Evolutionary conservation across 23 tunicate genomes (phyloP), one percentile per base, ranked within the genome.

Genomic region (Diplosoma virens): DNA sequence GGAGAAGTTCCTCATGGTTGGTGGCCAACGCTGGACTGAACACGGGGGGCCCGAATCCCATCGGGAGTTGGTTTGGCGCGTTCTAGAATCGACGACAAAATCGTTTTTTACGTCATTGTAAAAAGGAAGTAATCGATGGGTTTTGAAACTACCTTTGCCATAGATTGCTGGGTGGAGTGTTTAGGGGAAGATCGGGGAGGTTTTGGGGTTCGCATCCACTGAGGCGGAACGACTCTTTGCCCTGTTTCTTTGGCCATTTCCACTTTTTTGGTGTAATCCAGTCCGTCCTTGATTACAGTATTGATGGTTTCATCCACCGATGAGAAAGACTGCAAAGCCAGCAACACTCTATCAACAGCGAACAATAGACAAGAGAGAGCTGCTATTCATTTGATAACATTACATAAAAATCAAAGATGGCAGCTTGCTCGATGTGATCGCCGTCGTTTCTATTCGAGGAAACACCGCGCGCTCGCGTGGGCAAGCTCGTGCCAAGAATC

Each of bases 121-220:
- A 59, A 0, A n/a, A 11, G 53, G 53, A 17, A 11, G 53, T 11
- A 14, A 46, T 46, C 53, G 17, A 46, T 11, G 16, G 16, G 16
- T 11, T 46, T 46, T n/a, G n/a, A 28, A 5, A 26, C 2, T 22
- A 61, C 69, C 69, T 61, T 61, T 27, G 35, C 35, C 6, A 35
- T 25, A 3, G 74, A 67, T 36, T 34, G 26, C 26, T 50, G 67
- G 25, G 67, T 59, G 25, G 67, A 55, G 37, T 56, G 58, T 67
- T 77, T 84, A 9, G 82, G 58, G 22, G 83, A 71, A 64, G 74
- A 80, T 61, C 75, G 67, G 24, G 95, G 75, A 14, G 93, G 78
- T 37, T 78, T 78, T 1, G 82, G 73, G 26, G 30, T 26, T 27
- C 60, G 70, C 65, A 76, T 64, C 96, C 96, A 89, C 2, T 60